These are phyloP conservation scores for Staurois parvus DNA, from an alignment of 2,797 vertebrate genomes.

Conservation along the genomic window DNA sequence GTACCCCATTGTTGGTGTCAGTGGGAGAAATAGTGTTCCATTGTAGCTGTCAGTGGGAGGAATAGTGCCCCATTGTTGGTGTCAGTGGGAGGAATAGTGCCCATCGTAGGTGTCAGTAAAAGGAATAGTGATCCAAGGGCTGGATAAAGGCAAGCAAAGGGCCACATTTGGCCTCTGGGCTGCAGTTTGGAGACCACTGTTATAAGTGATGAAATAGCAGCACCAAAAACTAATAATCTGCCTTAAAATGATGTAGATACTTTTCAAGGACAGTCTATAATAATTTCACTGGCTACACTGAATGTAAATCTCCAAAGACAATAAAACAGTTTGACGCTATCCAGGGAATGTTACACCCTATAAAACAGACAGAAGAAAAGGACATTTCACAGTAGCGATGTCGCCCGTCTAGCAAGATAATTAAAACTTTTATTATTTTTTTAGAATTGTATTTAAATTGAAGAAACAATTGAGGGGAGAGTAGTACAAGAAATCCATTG, in stretches of 20 bases:
- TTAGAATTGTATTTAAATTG: slow-evolving; percentile 25
- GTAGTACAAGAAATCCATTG: slow-evolving; percentile 18
- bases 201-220: no score
- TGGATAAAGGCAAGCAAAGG: no score
- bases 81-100: no score
- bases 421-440: slow-evolving; percentile 32
- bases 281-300: background rate
- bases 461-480: slow-evolving; percentile 17
- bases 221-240: no score
- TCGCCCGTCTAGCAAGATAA: slow-evolving; percentile 28
- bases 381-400: background rate
- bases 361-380: background rate
- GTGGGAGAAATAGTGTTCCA: no score
- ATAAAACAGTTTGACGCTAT: background rate
- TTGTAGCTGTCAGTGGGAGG: no score
- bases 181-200: no score
- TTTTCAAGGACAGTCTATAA: slow-evolving; percentile 7
- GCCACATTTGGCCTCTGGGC: no score
- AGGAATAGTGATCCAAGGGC: no score
- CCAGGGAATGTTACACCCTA: slow-evolving; percentile 2
- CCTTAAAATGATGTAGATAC: slow-evolving; percentile 31
- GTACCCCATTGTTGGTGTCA: no score
- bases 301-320: background rate
- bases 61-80: no score
- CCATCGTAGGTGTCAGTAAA: no score